Evolutionary conservation across 2,797 vertebrate genomes (phyloP), one percentile per base, ranked within the genome.

Genomic region (Xenopus petersii): DNA sequence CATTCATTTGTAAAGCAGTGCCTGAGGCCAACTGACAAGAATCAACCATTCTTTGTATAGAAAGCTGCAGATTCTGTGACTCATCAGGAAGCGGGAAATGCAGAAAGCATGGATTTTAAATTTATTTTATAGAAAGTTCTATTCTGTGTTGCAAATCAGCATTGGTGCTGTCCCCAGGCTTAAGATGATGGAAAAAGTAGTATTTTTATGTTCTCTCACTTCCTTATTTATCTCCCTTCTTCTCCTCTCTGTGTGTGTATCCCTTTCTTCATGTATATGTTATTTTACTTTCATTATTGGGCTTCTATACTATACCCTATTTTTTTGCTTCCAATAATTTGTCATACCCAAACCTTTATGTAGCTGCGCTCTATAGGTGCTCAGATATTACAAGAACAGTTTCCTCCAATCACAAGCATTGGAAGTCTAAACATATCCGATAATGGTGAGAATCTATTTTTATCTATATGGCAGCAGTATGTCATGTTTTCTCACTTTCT

Each of bases 391-490:
- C 93, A 94, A 85, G 95, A 96, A 79, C 90, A 94, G 67, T 90
- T 97, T 82, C 92, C 92, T 60, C 87, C 93, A 8, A 91, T 95
- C 67, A 91, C 90, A 15, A 93, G 93, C 55, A 86, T 97, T 77
- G 92, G 88, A 76, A 94, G 95, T 74, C 87, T 97, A 30, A 94
- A 97, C 85, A 90, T 97, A 75, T 95, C 95, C 0, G 95, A 96
- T 86, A 97, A 97, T 10, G 95, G 95, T 97, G 86, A 86, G 83
- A 79, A 62, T 1, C 15, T 47, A n/a, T 69, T 5, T 51, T 30
- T 55, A 6, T 59, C 9, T 46, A 3, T 67, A 2, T 65, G 46
- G n/a, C 15, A 51, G 11, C 49, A 51, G 49, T 42, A 42, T 51
- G 49, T 56, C 54, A 56, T 5, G 26, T 30, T 61, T 30, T 26